Base-by-base conservation (phyloP, 2,888 invertebrate genomes). In the Eupithecia pulchellata region DNA sequence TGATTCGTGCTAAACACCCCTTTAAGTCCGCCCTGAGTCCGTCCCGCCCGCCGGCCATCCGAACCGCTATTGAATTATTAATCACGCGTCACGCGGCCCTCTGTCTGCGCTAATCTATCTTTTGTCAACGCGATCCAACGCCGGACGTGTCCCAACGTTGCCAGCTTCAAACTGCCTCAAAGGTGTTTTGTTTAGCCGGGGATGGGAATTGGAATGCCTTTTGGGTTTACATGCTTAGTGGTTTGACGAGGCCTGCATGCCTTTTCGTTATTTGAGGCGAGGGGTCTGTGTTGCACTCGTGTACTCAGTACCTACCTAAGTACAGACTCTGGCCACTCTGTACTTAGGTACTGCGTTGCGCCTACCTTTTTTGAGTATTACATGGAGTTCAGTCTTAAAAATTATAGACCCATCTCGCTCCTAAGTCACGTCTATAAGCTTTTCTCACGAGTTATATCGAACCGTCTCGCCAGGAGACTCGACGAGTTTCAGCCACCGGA, bases 61-160 rank as follows among this genome's bases (percentile, higher is more conserved):
- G 29, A 63, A 39, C 71, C 66, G 70, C 75, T 77, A 76, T 84
- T 89, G 86, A 87, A 90, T 88, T 87, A 88, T 88, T 85, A 84
- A 88, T 84, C 81, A 77, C 82, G 81, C 82, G 85, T 82, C 81
- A 82, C 77, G 75, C 78, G 74, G 73, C 82, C 52, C 69, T 70
- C 72, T 82, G 85, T 88, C 83, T 77, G 78, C 78, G 78, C 84
- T 89, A 89, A 89, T 89, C 88, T 86, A 82, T 86, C 89, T 88
- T 86, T 86, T 89, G 89, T 88, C 83, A 83, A 81, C 83, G 80
- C 72, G 80, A 81, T 80, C 78, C 77, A 78, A 73, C 32, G 74
- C 55, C 79, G 81, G 78, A 82, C 83, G 84, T 82, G 81, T 73
- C 61, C 29, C 64, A 25, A 57, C 68, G 66, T 69, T 72, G 68